Conservation (phyloP, 1,140 invertebrate species). For the Himalopsyche phryganea region DNA sequence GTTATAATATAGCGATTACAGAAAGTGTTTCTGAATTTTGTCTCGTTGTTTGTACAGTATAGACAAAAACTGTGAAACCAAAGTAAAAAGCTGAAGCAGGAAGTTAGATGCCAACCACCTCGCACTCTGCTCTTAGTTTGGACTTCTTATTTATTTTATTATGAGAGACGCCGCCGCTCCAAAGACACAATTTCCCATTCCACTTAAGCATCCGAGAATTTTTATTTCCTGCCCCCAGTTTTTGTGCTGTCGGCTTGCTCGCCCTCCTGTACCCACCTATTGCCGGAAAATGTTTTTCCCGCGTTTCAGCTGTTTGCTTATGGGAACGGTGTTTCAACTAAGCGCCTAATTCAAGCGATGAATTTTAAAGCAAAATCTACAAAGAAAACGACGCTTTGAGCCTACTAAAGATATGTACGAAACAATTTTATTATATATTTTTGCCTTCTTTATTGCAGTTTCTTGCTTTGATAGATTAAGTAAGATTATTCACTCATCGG, state of each 20-base stretch:
- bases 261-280: background rate
- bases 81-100: conserved; percentile 8
- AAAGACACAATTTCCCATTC: conserved; percentile 32
- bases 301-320: conserved; percentile 1
- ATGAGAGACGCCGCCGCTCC: conserved; percentile 24
- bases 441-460: too few relatives aligned
- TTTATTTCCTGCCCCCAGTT: conserved; percentile 31
- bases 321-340: conserved; percentile 10
- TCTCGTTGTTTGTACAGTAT: background rate
- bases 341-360: conserved; percentile 1
- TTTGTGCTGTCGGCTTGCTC: background rate
- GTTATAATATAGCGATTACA: too few relatives aligned
- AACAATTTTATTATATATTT: too few relatives aligned
- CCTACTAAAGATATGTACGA: too few relatives aligned
- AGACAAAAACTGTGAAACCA: background rate
- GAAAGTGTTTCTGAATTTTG: background rate
- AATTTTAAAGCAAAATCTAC: background rate
- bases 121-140: conserved; percentile 16
- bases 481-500: too few relatives aligned
- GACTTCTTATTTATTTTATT: conserved; percentile 34
- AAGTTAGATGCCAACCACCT: conserved; percentile 21
- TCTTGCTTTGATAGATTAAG: too few relatives aligned
- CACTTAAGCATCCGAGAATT: conserved; percentile 24
- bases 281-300: conserved; percentile 19
- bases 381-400: background rate